phyloP scores from a whole-genome alignment of 2,113 vertebrate species.

The Neotoma lepida region DNA sequence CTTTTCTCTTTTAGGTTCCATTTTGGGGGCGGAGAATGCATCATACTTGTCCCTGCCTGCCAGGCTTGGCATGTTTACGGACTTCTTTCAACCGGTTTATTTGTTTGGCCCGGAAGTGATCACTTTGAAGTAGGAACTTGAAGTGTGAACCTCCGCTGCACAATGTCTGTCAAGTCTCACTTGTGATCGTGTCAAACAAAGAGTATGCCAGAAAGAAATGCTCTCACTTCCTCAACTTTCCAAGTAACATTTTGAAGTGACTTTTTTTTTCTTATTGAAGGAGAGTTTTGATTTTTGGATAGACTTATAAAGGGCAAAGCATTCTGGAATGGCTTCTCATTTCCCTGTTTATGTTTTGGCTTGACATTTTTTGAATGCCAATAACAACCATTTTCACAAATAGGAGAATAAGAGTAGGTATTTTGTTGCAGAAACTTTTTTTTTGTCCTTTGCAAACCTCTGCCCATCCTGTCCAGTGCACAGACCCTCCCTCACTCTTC shows the following conservation, averaged over 20 bases:
- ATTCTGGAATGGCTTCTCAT: slow-evolving; percentile 7
- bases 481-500: not conserved
- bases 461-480: not conserved
- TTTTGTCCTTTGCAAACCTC: not conserved
- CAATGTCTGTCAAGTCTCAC: slow-evolving; percentile 43
- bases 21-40: slow-evolving; percentile 91
- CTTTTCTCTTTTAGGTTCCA: slow-evolving; percentile 88
- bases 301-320: not conserved
- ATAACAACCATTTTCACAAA: slow-evolving; percentile 18
- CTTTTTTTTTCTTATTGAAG: slow-evolving; percentile 45
- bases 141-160: slow-evolving; percentile 29
- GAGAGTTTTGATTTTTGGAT: slow-evolving; percentile 53
- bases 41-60: slow-evolving; percentile 94
- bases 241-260: slow-evolving; percentile 23
- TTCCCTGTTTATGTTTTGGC: slow-evolving; percentile 54
- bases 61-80: slow-evolving; percentile 88
- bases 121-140: slow-evolving; percentile 75
- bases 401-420: slow-evolving; percentile 22
- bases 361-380: slow-evolving; percentile 38
- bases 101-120: slow-evolving; percentile 89
- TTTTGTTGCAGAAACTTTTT: not conserved
- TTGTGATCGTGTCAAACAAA: slow-evolving; percentile 69
- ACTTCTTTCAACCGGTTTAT: slow-evolving; percentile 85
- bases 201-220: slow-evolving; percentile 65
- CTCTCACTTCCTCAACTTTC: slow-evolving; percentile 66